Percentiles rank a stretch among this genome's conserved stretches.
Evolutionary conservation across 2,797 vertebrate genomes (phyloP).

Genomic region (Micrastur ruficollis): DNA sequence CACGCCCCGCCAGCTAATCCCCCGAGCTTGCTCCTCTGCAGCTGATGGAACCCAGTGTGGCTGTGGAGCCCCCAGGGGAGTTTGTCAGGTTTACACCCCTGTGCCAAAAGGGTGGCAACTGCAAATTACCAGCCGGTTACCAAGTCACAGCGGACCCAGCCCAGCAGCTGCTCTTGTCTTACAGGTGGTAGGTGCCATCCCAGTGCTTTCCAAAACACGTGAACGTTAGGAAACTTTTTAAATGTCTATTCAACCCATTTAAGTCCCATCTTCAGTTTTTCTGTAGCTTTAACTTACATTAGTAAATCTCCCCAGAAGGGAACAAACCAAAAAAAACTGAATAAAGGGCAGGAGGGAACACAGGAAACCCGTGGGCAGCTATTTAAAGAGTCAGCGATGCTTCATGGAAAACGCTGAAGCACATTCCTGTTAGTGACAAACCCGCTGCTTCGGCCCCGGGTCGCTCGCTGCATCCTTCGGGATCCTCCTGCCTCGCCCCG

Average conservation of each 20-base stretch:
- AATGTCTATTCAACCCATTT: rapidly evolving
- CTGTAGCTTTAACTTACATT: background rate
- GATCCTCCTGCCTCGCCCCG: background rate
- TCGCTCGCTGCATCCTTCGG: background rate
- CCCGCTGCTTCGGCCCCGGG: background rate
- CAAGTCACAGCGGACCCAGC: background rate
- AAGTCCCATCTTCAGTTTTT: background rate
- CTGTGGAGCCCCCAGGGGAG: background rate
- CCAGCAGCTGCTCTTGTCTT: background rate
- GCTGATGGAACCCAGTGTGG: rapidly evolving
- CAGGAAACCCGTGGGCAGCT: constrained; percentile 27
- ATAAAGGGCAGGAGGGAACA: background rate
- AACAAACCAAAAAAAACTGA: background rate
- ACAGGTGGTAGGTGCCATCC: background rate
- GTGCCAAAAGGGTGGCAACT: background rate
- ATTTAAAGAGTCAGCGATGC: background rate
- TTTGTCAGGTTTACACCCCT: background rate
- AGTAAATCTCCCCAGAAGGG: background rate
- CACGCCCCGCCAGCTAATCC: rapidly evolving
- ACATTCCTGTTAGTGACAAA: background rate
- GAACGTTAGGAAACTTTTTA: background rate
- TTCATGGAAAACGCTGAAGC: constrained; percentile 28
- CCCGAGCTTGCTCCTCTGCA: background rate
- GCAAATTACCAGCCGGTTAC: background rate
- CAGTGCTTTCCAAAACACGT: rapidly evolving